Evolutionary conservation across 2,888 invertebrate genomes (phyloP), one percentile per base, ranked within the genome.

Genomic region (Phlogophora meticulosa): DNA sequence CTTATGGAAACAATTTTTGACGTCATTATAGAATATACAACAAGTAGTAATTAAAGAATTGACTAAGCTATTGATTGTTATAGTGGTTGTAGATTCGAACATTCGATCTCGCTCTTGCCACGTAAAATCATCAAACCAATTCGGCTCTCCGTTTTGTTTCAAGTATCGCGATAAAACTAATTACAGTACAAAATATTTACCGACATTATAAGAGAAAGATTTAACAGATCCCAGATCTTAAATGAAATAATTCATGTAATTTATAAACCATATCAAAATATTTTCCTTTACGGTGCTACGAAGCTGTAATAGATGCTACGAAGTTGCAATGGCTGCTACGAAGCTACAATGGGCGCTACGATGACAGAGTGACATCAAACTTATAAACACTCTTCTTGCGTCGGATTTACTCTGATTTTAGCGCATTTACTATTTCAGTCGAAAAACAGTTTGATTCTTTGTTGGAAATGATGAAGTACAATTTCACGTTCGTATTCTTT

Each of bases 1-100:
- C 17, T 46, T 17, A 55, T 22, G 28, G 28, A 45, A 67, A 38
- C 11, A 10, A 38, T 38, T 32, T 66, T 42, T 72, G 61, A 28
- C 36, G 36, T 28, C 24, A 10, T 10, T 22, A 24, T 20, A 43
- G 34, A 7, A 15, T 40, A 13, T 49, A 17, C 17, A 42, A 7
- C 24, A 34, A 40, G 5, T 20, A 24, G 5, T 10, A 36, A 53
- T n/a, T 40, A 15, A 13, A 42, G 7, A 61, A 22, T 17, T 3
- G 9, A 42, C 17, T 10, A 17, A 42, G 7, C 7, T 42, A 42
- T 42, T 1, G 10, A 17, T 42, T 40, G 7, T 40, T 7, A 7
- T 3, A 28, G 15, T 28, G 11, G n/a, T 7, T 2, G 10, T 63
- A 20, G 11, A 32, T 22, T 61, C 7, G 4, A 40, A 22, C 20